Percentiles rank a stretch among this genome's conserved stretches.
Conservation (phyloP, 2,888 invertebrate genomes). For the Nemotelus pantherinus region DNA sequence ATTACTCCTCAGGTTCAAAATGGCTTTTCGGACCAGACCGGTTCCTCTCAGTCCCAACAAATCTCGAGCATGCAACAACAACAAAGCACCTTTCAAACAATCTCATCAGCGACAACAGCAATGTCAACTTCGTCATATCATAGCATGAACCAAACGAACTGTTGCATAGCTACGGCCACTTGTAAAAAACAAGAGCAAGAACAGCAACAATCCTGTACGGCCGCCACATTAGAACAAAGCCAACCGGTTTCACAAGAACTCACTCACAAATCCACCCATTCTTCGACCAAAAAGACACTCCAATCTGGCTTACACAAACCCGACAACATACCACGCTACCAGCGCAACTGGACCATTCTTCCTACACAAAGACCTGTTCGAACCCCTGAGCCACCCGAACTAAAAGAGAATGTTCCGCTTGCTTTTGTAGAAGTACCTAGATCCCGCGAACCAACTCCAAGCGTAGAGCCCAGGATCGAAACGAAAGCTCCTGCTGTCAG, state of each 20-base stretch:
- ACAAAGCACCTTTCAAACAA: conserved; percentile 34
- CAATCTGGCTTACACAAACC: conserved; percentile 71
- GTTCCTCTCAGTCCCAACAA: conserved; percentile 28
- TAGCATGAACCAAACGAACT: conserved; percentile 44
- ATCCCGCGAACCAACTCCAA: conserved; percentile 53
- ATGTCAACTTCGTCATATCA: conserved; percentile 39
- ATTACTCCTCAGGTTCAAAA: conserved; percentile 3
- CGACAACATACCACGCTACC: conserved; percentile 72
- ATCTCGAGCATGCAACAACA: conserved; percentile 24
- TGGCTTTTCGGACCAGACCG: conserved; percentile 18
- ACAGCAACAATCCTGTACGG: conserved; percentile 7
- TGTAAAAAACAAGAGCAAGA: conserved; percentile 32
- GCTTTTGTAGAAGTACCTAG: conserved; percentile 62
- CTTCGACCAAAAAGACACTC: conserved; percentile 55
- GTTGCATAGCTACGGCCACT: conserved; percentile 26
- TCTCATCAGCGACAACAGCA: conserved; percentile 56
- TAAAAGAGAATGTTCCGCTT: conserved; percentile 65
- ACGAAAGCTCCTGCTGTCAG: conserved; percentile 50
- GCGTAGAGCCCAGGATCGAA: conserved; percentile 49
- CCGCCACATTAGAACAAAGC: conserved; percentile 56
- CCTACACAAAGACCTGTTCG: conserved; percentile 69
- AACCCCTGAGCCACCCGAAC: conserved; percentile 68
- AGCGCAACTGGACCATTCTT: conserved; percentile 71
- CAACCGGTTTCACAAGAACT: conserved; percentile 62
- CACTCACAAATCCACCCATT: conserved; percentile 57